phyloP scores from a whole-genome alignment of 2,888 invertebrate species.

The Lasioglossum marginatum region DNA sequence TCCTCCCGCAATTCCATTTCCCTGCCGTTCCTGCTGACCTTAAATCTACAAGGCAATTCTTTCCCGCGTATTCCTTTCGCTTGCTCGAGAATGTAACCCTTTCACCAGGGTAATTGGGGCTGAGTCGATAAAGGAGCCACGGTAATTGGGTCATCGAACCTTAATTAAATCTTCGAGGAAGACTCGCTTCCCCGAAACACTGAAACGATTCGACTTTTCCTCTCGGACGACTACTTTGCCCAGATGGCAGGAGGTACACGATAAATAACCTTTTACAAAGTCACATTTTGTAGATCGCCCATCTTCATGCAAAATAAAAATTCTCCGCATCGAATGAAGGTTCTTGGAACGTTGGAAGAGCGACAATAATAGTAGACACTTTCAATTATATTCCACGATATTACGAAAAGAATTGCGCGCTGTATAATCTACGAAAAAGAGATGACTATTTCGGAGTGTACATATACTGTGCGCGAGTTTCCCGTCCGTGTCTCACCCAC shows the following conservation, averaged over 20 bases:
- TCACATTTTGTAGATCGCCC: too few relatives aligned
- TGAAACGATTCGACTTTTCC: conserved; percentile 16
- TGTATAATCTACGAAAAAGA: neutral
- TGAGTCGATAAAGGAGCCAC: conserved; percentile 12
- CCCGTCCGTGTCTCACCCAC: neutral
- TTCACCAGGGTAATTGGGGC: conserved; percentile 10
- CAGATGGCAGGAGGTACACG: neutral
- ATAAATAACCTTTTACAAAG: too few relatives aligned
- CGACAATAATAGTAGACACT: neutral
- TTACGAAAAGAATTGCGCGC: neutral
- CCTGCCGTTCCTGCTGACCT: neutral
- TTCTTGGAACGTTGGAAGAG: neutral
- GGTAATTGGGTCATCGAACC: conserved; percentile 39
- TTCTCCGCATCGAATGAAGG: neutral
- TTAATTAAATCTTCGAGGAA: conserved; percentile 46
- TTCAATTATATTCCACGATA: neutral
- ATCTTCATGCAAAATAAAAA: too few relatives aligned
- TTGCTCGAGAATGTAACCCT: neutral
- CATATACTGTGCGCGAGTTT: neutral
- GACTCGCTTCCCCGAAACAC: conserved; percentile 18
- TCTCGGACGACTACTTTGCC: neutral
- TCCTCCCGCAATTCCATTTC: neutral
- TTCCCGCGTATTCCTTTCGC: neutral
- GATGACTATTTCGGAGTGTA: neutral
- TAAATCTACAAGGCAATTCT: neutral